Percentiles rank a stretch among this genome's conserved stretches.
Evolutionary conservation across 2,797 vertebrate genomes (phyloP).

Genomic region (Galagoides demidoff): DNA sequence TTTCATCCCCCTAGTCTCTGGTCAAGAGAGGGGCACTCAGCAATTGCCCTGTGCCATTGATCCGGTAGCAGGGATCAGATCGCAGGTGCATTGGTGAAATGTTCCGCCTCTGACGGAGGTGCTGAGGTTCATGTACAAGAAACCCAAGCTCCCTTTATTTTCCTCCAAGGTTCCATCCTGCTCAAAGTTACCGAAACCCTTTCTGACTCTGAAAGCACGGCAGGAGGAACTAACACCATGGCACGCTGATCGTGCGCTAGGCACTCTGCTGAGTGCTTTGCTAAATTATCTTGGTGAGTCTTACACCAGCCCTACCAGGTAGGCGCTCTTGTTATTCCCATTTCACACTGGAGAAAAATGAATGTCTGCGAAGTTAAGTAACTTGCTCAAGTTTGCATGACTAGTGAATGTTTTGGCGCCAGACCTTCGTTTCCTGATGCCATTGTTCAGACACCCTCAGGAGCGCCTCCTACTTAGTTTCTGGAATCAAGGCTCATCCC

Average conservation of each 20-base stretch:
- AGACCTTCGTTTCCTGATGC: too few species aligned
- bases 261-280: not conserved
- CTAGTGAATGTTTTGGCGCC: not conserved
- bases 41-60: not conserved
- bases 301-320: not conserved
- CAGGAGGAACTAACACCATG: rapidly evolving
- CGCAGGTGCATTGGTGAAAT: not conserved
- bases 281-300: not conserved
- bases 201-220: not conserved
- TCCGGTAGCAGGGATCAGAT: not conserved
- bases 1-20: not conserved
- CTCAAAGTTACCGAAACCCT: not conserved
- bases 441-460: not conserved
- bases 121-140: rapidly evolving
- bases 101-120: not conserved
- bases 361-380: not conserved
- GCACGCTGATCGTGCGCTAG: rapidly evolving
- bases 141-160: not conserved
- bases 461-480: not conserved
- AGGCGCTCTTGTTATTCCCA: not conserved
- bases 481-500: not conserved
- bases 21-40: not conserved
- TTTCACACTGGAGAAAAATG: not conserved
- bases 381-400: not conserved
- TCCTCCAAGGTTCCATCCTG: not conserved